Percentiles rank a stretch among this genome's conserved stretches.
Evolutionary conservation across 1,140 invertebrate genomes (phyloP).

Genomic region (Drosophila ogumai): DNA sequence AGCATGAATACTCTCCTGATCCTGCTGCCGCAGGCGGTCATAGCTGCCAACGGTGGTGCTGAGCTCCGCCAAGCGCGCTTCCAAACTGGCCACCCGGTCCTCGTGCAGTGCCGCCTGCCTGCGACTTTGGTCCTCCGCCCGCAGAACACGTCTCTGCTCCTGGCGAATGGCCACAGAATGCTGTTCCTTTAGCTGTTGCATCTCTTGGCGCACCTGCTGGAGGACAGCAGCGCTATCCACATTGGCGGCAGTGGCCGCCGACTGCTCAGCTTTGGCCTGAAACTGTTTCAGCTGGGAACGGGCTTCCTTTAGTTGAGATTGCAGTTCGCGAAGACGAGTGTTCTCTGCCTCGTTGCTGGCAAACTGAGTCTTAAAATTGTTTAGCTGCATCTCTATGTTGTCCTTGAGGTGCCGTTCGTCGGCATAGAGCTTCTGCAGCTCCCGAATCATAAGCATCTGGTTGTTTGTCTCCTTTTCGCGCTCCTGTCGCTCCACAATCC

Average conservation of each 20-base stretch:
- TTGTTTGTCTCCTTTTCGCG: slow-evolving; percentile 92
- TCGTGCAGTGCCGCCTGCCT: slow-evolving; percentile 89
- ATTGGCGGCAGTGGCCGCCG: slow-evolving; percentile 35
- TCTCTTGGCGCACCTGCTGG: slow-evolving; percentile 89
- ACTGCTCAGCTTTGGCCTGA: slow-evolving; percentile 78
- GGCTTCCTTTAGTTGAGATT: slow-evolving; percentile 88
- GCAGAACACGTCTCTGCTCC: slow-evolving; percentile 85
- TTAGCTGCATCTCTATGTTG: slow-evolving; percentile 87
- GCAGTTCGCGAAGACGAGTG: slow-evolving; percentile 85
- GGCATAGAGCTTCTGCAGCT: slow-evolving; percentile 88
- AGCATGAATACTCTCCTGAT: slow-evolving; percentile 91
- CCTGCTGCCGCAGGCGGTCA: slow-evolving; percentile 89
- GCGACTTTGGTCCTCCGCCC: slow-evolving; percentile 89
- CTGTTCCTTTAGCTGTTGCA: slow-evolving; percentile 89
- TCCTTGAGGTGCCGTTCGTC: slow-evolving; percentile 88
- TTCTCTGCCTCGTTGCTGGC: slow-evolving; percentile 74
- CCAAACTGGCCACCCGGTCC: slow-evolving; percentile 91
- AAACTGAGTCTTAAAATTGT: slow-evolving; percentile 85
- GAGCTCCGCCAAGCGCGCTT: slow-evolving; percentile 91
- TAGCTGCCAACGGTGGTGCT: slow-evolving; percentile 92
- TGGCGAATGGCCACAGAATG: slow-evolving; percentile 88
- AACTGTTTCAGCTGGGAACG: slow-evolving; percentile 88
- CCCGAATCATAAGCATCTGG: slow-evolving; percentile 89
- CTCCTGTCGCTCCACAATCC: slow-evolving; percentile 91
- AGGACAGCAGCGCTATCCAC: slow-evolving; percentile 87